Base-by-base conservation (phyloP, 2,113 vertebrate genomes). In the Pteronura brasiliensis region DNA sequence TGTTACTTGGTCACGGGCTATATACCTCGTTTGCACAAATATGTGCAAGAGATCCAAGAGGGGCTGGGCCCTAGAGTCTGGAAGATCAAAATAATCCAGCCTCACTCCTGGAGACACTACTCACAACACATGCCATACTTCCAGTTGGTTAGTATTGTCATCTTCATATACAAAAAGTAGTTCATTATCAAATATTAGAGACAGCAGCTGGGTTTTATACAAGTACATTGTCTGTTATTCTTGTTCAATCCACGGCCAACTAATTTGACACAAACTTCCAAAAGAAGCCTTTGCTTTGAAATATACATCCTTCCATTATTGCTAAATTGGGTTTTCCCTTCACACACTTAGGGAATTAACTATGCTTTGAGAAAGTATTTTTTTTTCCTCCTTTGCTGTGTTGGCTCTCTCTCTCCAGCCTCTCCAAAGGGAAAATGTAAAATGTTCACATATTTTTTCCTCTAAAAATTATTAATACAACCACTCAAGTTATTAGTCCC, bases 161-260 rank as follows among this genome's bases (percentile, higher is more conserved):
- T 96, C 52, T 85, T 97, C 95, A 95, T 97, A 98, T 97, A 94
- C 95, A 98, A 97, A 97, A 97, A 95, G 81, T 81, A 97, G 91
- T 93, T 97, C 82, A 98, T 97, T 97, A 98, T 91, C 88, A 97
- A 96, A 97, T 97, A 97, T 95, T 95, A 96, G 91, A 97, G 65
- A 94, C 59, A 94, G 77, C 96, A 96, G 88, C 95, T 97, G 90
- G 71, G 31, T 67, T 94, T 97, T 72, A 95, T 95, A 88, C 86
- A 97, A 96, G 34, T 93, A 85, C 63, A 93, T 69, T 93, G 49
- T 52, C 91, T 94, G 42, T 97, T 96, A 80, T 82, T 95, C 61
- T 94, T 94, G 59, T 93, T 97, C 91, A 94, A 80, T 80, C 57
- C 96, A 90, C 87, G 65, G 82, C 67, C 93, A 97, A 97, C 86